Conservation (phyloP, 2,797 vertebrate species). For the Cyclura pinguis region DNA sequence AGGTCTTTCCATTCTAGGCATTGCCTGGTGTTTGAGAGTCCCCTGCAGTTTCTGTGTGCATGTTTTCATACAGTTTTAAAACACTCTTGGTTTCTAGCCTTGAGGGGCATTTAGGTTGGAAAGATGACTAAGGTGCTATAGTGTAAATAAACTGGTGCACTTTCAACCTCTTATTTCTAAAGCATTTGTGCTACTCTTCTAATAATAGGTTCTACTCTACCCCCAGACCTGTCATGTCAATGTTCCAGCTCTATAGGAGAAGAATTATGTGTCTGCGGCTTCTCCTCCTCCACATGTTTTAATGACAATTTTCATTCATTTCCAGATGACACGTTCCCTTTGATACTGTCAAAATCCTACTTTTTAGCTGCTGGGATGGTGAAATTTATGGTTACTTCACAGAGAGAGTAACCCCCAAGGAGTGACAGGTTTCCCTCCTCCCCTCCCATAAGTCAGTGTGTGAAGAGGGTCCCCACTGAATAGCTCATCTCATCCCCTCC, state of each 20-base stretch:
- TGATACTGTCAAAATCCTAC: slow-evolving; percentile 30
- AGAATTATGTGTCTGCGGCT: slow-evolving; percentile 8
- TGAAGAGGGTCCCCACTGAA: neutral
- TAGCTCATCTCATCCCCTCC: neutral
- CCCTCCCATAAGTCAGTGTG: too few relatives aligned
- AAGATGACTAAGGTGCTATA: neutral
- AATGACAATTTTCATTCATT: slow-evolving; percentile 32
- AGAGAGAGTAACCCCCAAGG: neutral
- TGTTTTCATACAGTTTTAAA: neutral
- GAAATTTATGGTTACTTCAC: slow-evolving; percentile 15
- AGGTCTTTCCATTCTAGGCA: neutral
- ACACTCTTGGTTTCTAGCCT: neutral
- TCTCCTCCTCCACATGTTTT: slow-evolving; percentile 3
- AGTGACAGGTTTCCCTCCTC: neutral
- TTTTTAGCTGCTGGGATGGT: slow-evolving; percentile 18
- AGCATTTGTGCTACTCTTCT: neutral
- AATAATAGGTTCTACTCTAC: neutral
- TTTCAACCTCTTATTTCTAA: neutral
- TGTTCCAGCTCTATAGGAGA: neutral
- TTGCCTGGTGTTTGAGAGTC: neutral
- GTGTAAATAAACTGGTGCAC: neutral
- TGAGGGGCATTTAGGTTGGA: neutral
- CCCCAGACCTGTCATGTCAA: slow-evolving; percentile 3
- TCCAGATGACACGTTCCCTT: slow-evolving; percentile 2
- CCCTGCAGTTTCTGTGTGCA: neutral